Base-by-base conservation (phyloP, 2,888 invertebrate genomes). In the Bugula neritina region DNA sequence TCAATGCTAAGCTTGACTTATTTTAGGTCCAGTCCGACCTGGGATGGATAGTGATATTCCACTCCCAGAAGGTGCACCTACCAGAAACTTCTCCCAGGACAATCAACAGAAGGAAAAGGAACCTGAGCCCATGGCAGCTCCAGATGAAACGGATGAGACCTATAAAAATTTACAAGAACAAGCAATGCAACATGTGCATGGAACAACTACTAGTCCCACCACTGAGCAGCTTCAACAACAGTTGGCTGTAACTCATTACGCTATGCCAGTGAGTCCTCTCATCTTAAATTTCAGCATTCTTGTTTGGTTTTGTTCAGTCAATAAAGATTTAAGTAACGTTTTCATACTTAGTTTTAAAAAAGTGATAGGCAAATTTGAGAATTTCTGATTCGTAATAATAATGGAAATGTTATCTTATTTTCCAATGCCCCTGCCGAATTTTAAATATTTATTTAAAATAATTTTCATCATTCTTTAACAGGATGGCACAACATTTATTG, bases 1-100 rank as follows among this genome's bases (percentile, higher is more conserved):
- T n/a, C n/a, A n/a, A n/a, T n/a, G n/a, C n/a, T n/a, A n/a, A n/a
- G n/a, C n/a, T n/a, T n/a, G n/a, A n/a, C n/a, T 43, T 55, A 31
- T 13, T 31, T 2, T 31, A 63, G 63, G 63, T 34, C 63, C 63
- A 29, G 63, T 63, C 10, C 27, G 63, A 31, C 63, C 63, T 17
- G 63, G 63, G 3, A 63, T 63, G 63, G 63, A 63, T 10, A 63
- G 63, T 34, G 63, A 63, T n/a, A 63, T 63, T 63, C 63, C 63
- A 2, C 63, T 63, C 10, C 63, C 63, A 5, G 63, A 63, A 25
- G 63, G 63, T 29, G 31, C 63, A 10, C 63, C 63, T 31, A 17
- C 29, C 2, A 63, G 31, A 13, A 63, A 2, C n/a, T 27, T 27
- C n/a, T 17, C 27, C 3, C 29, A 31, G 27, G 57, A 57, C 10